Evolutionary conservation across 1,140 invertebrate species (phyloP).

Genomic region (Drosophila triauraria): DNA sequence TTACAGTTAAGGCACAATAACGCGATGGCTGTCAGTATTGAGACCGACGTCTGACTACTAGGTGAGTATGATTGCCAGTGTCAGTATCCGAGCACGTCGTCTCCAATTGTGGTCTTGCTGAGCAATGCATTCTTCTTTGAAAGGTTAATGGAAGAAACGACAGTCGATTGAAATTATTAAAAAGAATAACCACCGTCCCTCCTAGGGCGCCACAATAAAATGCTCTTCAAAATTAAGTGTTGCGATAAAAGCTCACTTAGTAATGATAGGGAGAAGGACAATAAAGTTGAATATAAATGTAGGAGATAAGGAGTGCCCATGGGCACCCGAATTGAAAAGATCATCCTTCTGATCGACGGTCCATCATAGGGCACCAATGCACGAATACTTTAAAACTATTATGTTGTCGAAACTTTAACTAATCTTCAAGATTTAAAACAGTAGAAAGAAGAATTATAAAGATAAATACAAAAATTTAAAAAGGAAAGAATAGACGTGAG

Average conservation of each 20-base stretch:
- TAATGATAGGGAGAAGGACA: too few species aligned
- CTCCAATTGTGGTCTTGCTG: not conserved
- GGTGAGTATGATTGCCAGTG: conserved; percentile 86
- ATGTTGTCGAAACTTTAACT: not conserved
- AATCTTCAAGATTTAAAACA: too few species aligned
- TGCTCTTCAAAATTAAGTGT: too few species aligned
- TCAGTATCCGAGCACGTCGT: conserved; percentile 10
- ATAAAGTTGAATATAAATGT: not conserved
- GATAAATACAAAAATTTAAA: not conserved
- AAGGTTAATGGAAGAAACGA: too few species aligned
- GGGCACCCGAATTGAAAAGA: not conserved
- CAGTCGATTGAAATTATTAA: too few species aligned
- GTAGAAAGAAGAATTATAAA: too few species aligned
- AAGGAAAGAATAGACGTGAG: not conserved
- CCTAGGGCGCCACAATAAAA: too few species aligned
- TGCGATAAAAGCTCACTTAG: too few species aligned
- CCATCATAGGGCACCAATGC: not conserved
- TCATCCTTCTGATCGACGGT: too few species aligned
- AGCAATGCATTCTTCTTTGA: not conserved
- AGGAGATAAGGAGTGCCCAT: not conserved
- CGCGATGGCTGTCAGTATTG: conserved; percentile 91
- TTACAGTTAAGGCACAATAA: conserved; percentile 94
- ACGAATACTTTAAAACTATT: not conserved
- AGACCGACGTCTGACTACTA: conserved; percentile 99
- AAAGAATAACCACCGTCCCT: too few species aligned